phyloP scores from a whole-genome alignment of 2,113 vertebrate species.

The Neopipo cinnamomea region DNA sequence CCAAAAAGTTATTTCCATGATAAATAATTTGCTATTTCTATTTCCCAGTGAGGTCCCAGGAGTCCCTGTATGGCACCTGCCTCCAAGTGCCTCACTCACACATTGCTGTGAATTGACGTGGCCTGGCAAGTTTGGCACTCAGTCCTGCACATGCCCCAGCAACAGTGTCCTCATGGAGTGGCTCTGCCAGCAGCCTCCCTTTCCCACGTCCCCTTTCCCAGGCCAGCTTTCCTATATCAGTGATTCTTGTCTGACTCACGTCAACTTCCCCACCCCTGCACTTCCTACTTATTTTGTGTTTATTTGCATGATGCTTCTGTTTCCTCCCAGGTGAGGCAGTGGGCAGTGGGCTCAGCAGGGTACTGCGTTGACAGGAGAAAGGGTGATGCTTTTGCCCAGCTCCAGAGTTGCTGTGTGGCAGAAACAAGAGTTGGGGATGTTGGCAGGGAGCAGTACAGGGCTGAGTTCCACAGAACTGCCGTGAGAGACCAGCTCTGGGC shows the following conservation, averaged over 20 bases:
- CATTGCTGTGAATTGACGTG: neutral
- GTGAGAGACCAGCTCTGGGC: neutral
- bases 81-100: neutral
- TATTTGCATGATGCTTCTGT: neutral
- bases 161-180: neutral
- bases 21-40: neutral
- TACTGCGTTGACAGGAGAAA: neutral
- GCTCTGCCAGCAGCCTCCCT: neutral
- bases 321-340: neutral
- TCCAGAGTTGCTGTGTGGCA: neutral
- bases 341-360: neutral
- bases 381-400: neutral
- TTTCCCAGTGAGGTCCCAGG: neutral
- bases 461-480: neutral
- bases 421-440: neutral
- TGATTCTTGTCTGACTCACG: neutral
- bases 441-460: neutral
- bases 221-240: neutral
- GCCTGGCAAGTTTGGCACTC: neutral
- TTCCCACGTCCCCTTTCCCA: neutral
- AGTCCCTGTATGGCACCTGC: neutral
- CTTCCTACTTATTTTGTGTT: neutral
- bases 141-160: neutral
- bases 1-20: neutral
- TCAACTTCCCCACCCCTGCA: neutral